Percentiles rank a stretch among this genome's conserved stretches.
These are phyloP conservation scores for Amphiprion clarkii DNA, from an alignment of 2,797 vertebrate species.

Conservation along the genomic window DNA sequence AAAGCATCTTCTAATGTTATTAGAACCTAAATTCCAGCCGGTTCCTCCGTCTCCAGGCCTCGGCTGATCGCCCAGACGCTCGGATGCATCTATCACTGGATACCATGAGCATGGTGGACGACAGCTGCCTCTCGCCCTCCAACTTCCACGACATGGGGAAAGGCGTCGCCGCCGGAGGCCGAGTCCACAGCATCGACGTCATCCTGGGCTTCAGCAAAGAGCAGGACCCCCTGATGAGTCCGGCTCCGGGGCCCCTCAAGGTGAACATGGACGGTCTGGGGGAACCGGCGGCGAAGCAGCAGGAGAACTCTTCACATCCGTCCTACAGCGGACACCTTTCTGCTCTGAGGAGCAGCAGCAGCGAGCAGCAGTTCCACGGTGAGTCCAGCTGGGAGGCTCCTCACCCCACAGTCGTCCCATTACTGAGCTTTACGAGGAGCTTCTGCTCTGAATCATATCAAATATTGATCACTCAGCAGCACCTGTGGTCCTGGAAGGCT, in stretches of 20 bases:
- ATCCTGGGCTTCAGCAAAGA: conserved; percentile 89
- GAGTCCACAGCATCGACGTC: conserved; percentile 88
- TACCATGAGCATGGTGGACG: conserved; percentile 88
- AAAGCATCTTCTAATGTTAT: too few relatives aligned
- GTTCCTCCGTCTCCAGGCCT: conserved; percentile 37
- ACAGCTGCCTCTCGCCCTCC: conserved; percentile 86
- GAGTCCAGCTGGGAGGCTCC: conserved; percentile 48
- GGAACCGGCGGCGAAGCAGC: conserved; percentile 71
- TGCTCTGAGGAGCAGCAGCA: conserved; percentile 65
- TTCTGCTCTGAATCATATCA: not conserved
- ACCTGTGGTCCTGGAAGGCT: not conserved
- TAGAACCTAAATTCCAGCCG: too few relatives aligned
- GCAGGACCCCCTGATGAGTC: conserved; percentile 82
- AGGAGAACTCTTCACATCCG: conserved; percentile 68
- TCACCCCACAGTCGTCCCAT: not conserved
- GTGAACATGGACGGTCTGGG: conserved; percentile 69
- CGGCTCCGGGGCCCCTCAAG: conserved; percentile 69
- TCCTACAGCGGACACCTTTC: conserved; percentile 76
- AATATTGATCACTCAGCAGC: conserved; percentile 26
- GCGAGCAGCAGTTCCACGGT: conserved; percentile 82
- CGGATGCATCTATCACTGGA: conserved; percentile 89
- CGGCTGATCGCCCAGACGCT: conserved; percentile 55
- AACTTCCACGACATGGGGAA: conserved; percentile 88
- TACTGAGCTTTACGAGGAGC: too few relatives aligned
- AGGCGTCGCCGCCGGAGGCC: conserved; percentile 74